phyloP scores from a whole-genome alignment of 2,888 invertebrate genomes.

The Oligia fasciuncula region DNA sequence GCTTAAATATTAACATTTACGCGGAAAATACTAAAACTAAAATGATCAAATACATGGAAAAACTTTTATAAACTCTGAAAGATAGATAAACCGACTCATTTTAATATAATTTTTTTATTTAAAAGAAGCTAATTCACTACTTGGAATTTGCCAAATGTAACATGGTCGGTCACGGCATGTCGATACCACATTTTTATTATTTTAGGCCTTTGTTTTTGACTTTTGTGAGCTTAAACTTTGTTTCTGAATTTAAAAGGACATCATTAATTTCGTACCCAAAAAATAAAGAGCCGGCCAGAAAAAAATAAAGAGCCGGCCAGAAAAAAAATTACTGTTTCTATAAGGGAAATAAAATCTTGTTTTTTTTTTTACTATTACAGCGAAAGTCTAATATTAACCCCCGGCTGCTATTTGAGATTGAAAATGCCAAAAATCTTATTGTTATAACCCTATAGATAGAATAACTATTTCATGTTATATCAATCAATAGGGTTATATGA shows the following conservation, averaged over 20 bases:
- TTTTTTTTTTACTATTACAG: no score
- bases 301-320: no score
- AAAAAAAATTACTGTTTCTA: no score
- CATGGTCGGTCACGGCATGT: background rate
- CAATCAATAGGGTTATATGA: no score
- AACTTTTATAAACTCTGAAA: constrained; percentile 45
- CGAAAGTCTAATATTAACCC: no score
- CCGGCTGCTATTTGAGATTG: no score
- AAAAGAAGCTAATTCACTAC: background rate
- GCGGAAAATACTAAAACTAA: constrained; percentile 38
- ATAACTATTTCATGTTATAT: no score
- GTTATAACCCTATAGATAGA: no score
- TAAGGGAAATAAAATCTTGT: no score
- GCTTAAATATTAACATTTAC: constrained; percentile 8
- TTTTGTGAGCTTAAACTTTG: background rate
- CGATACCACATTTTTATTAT: constrained; percentile 6
- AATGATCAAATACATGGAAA: constrained; percentile 24
- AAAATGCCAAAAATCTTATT: no score
- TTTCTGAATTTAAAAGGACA: background rate
- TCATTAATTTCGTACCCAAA: no score
- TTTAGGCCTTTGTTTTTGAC: background rate
- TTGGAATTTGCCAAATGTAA: background rate
- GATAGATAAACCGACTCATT: background rate
- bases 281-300: no score
- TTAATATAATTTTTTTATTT: constrained; percentile 2